Conservation (phyloP, 2,888 invertebrate species). For the Ophion ellenae region DNA sequence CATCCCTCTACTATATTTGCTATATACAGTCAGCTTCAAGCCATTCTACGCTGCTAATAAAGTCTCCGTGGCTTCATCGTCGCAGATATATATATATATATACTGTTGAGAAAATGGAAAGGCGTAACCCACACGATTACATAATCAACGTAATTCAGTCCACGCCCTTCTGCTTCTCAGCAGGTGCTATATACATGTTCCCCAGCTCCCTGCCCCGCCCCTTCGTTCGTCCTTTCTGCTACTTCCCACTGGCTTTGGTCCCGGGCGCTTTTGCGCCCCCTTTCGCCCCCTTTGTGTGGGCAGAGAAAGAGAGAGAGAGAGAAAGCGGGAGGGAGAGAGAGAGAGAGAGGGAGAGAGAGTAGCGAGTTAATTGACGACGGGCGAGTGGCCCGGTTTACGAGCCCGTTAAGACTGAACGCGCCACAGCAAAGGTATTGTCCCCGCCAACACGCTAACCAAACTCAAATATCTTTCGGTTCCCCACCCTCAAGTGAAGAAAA, state of each 20-base stretch:
- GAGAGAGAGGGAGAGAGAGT: conserved; percentile 24
- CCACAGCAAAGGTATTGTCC: conserved; percentile 71
- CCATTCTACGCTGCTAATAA: conserved; percentile 63
- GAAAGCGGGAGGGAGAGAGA: background rate
- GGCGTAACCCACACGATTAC: conserved; percentile 11
- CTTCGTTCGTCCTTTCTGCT: conserved; percentile 54
- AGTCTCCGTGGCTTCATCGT: conserved; percentile 31
- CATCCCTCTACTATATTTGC: conserved; percentile 25
- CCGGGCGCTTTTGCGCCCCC: conserved; percentile 59
- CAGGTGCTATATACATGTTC: background rate
- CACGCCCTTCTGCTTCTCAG: conserved; percentile 14
- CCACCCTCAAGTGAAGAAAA: background rate
- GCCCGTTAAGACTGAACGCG: conserved; percentile 70
- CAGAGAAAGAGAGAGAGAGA: conserved; percentile 40
- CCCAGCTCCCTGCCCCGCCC: conserved; percentile 4
- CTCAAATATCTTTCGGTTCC: conserved; percentile 28
- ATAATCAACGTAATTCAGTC: background rate
- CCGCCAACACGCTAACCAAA: conserved; percentile 11
- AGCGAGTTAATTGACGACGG: conserved; percentile 72
- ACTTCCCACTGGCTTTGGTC: conserved; percentile 61
- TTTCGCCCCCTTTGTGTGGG: conserved; percentile 60
- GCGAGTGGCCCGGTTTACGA: conserved; percentile 72
- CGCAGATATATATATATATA: conserved; percentile 1
- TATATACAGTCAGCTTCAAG: conserved; percentile 20
- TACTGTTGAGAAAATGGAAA: background rate